Base-by-base conservation (phyloP, 2,888 invertebrate genomes). In the Cheilosia variabilis region DNA sequence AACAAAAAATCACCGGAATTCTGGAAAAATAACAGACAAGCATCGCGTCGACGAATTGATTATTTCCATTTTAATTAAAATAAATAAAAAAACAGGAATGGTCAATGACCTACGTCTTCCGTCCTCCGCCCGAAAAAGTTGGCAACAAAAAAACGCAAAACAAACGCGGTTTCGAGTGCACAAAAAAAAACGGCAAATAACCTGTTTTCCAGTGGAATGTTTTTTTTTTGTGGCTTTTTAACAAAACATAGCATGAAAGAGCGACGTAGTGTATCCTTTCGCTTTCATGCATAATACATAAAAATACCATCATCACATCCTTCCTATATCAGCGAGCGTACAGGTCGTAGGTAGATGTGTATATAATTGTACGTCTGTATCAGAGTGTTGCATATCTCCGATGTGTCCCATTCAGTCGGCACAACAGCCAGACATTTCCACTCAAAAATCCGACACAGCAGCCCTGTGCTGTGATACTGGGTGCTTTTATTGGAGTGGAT, bases 201-300 rank as follows among this genome's bases (percentile, higher is more conserved):
- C 87, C 86, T 88, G 88, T 80, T 88, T 87, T 84, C 58, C 71
- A 66, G 66, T 81, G 62, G 37, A 24, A 50, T 87, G 37, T 10
- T 37, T 87, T 78, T 77, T 58, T 71, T 81, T 45, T 58, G 58
- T 47, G 31, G 63, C 73, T 66, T 86, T 81, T 66, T 81, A 87
- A 88, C 87, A 88, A 87, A 79, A 84, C 71, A 82, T 84, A 82
- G 76, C 76, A 71, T 47, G 81, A 87, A 78, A 63, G 80, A 87
- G 69, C 75, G 84, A 69, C 60, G 72, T 80, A 27, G 86, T 72
- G 81, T 76, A 91, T 91, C 91, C 91, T 91, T 91, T 91, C 91
- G 92, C 92, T 91, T 92, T 91, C 92, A 91, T 90, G 90, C 91
- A 90, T 90, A 87, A 90, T 89, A 91, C 90, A 90, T 89, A 86